Evolutionary conservation across 1,140 invertebrate species (phyloP).

Genomic region (Drosophila willistoni): DNA sequence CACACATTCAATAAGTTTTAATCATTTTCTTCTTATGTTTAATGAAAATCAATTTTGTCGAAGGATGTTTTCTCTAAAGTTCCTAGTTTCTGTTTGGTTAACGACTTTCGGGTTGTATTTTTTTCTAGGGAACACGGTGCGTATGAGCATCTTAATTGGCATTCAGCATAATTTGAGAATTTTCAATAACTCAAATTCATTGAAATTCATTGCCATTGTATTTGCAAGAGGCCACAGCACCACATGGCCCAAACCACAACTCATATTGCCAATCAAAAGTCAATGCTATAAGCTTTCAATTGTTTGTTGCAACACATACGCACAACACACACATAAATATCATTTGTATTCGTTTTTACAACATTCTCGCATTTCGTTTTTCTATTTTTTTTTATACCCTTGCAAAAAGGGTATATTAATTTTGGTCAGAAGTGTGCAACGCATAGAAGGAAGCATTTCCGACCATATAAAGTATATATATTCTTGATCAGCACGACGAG

Average conservation of each 20-base stretch:
- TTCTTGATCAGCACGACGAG: no score
- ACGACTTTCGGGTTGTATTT: neutral
- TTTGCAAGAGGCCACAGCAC: neutral
- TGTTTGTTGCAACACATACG: slow-evolving; percentile 47
- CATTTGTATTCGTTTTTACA: slow-evolving; percentile 58
- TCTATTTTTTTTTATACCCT: slow-evolving; percentile 23
- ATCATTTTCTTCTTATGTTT: no score
- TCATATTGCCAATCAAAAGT: slow-evolving; percentile 64
- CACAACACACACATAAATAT: slow-evolving; percentile 36
- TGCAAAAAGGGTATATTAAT: no score
- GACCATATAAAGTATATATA: no score
- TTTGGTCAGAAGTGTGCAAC: no score
- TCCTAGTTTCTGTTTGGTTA: no score
- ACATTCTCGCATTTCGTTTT: slow-evolving; percentile 22
- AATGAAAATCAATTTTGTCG: no score
- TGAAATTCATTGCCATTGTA: slow-evolving; percentile 14
- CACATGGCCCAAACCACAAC: slow-evolving; percentile 6
- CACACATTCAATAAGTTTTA: no score
- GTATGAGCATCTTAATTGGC: slow-evolving; percentile 14
- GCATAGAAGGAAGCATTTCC: no score
- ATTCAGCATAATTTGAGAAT: no score
- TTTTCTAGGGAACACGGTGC: neutral
- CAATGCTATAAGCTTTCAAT: slow-evolving; percentile 61
- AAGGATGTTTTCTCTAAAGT: no score
- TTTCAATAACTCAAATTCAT: neutral